Conservation (phyloP, 2,888 invertebrate species). For the Stegophylla sp. region DNA sequence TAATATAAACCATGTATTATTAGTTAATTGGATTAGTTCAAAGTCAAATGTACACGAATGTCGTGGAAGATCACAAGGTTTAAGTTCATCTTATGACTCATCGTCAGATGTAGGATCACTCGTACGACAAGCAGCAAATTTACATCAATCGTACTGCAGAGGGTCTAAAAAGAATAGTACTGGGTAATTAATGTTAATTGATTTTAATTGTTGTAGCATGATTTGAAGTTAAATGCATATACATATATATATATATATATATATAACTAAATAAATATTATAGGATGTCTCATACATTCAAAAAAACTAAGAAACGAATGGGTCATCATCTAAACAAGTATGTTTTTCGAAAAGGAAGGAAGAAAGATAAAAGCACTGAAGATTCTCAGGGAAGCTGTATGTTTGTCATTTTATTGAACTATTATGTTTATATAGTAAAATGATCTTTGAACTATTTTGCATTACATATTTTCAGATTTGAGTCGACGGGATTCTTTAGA, state of each 20-base stretch:
- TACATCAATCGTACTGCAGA: slow-evolving; percentile 66
- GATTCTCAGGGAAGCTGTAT: slow-evolving; percentile 81
- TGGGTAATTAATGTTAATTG: slow-evolving; percentile 62
- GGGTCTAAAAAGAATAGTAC: slow-evolving; percentile 63
- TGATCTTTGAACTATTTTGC: too few relatives aligned
- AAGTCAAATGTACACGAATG: slow-evolving; percentile 47
- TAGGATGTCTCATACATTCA: slow-evolving; percentile 72
- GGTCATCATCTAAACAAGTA: slow-evolving; percentile 86
- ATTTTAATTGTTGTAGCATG: neutral
- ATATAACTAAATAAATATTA: slow-evolving; percentile 40
- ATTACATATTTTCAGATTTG: slow-evolving; percentile 67
- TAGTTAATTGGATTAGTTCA: slow-evolving; percentile 55
- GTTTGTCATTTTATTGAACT: slow-evolving; percentile 62
- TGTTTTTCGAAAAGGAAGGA: slow-evolving; percentile 83
- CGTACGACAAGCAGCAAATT: slow-evolving; percentile 65
- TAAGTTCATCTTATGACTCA: slow-evolving; percentile 49
- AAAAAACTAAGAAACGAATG: slow-evolving; percentile 84
- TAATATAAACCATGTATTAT: neutral
- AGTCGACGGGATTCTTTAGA: slow-evolving; percentile 85
- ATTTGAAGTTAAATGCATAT: too few relatives aligned
- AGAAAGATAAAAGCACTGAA: slow-evolving; percentile 86
- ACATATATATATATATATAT: too few relatives aligned
- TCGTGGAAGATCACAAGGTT: slow-evolving; percentile 41
- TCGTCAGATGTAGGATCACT: slow-evolving; percentile 51
- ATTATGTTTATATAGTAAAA: too few relatives aligned